Conservation (phyloP, 2,888 invertebrate genomes). For the Latrodectus hesperus region DNA sequence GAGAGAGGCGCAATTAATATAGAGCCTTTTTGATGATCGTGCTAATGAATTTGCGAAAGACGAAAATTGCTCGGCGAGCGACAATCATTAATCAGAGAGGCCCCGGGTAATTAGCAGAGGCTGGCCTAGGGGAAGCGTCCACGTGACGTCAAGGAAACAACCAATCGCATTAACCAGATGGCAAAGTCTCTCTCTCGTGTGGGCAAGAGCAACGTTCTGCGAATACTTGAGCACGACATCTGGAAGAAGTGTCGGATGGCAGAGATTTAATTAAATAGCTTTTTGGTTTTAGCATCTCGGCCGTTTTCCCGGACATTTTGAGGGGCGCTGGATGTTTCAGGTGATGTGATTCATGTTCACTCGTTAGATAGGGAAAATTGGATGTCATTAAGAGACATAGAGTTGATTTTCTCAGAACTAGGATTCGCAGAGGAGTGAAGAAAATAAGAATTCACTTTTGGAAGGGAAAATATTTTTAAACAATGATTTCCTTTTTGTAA, state of each 20-base stretch:
- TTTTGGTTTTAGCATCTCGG: conserved; percentile 49
- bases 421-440: too few species aligned
- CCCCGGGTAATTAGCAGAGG: conserved; percentile 60
- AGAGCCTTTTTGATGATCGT: conserved; percentile 66
- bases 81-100: conserved; percentile 66
- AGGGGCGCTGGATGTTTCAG: conserved; percentile 10
- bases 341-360: background rate
- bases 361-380: conserved; percentile 3
- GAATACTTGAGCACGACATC: background rate
- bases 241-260: conserved; percentile 1
- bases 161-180: conserved; percentile 66
- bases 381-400: background rate
- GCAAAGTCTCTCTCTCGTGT: background rate
- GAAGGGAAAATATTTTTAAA: too few species aligned
- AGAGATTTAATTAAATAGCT: conserved; percentile 50
- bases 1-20: conserved; percentile 62
- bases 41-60: conserved; percentile 69
- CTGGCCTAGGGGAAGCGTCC: conserved; percentile 31
- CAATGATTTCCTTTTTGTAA: too few species aligned
- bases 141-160: conserved; percentile 66
- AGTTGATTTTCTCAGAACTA: background rate
- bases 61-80: conserved; percentile 65
- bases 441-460: too few species aligned
- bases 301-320: conserved; percentile 20
- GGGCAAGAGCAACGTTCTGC: background rate